phyloP scores from a whole-genome alignment of 1,140 invertebrate genomes.

The Lutraria rhynchaena region DNA sequence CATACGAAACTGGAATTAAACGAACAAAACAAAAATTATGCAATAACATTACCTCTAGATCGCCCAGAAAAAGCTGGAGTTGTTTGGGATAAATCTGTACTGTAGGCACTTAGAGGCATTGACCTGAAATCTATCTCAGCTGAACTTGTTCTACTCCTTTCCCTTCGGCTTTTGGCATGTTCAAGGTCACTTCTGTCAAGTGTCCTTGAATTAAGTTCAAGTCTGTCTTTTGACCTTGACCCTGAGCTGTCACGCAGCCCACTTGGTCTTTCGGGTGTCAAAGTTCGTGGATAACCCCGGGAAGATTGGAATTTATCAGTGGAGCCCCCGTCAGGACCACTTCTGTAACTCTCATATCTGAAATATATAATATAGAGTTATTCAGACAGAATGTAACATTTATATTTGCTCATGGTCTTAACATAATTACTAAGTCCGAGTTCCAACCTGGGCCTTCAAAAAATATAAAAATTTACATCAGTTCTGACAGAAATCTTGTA shows the following conservation, averaged over 20 bases:
- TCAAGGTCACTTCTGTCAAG: conserved; percentile 36
- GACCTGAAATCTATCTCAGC: conserved; percentile 42
- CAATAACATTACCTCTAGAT: conserved; percentile 35
- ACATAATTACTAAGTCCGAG: too few species aligned
- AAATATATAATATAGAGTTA: too few species aligned
- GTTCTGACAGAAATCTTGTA: too few species aligned
- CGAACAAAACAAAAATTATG: background rate
- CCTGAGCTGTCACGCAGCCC: background rate
- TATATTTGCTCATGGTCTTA: too few species aligned
- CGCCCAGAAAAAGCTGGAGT: conserved; percentile 31
- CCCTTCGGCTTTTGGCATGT: background rate
- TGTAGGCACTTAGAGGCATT: conserved; percentile 9
- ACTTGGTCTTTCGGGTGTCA: conserved; percentile 44
- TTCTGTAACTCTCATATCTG: conserved; percentile 44
- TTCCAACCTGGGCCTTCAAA: too few species aligned
- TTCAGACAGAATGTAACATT: too few species aligned
- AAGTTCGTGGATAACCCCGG: background rate
- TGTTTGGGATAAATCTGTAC: conserved; percentile 41
- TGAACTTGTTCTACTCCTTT: conserved; percentile 42
- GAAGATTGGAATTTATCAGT: conserved; percentile 14
- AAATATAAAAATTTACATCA: too few species aligned
- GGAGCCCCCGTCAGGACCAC: conserved; percentile 42
- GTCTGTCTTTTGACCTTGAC: conserved; percentile 2
- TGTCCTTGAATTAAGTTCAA: conserved; percentile 34
- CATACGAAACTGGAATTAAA: background rate